phyloP scores from a whole-genome alignment of 1,140 invertebrate species.

The Orius insidiosus region DNA sequence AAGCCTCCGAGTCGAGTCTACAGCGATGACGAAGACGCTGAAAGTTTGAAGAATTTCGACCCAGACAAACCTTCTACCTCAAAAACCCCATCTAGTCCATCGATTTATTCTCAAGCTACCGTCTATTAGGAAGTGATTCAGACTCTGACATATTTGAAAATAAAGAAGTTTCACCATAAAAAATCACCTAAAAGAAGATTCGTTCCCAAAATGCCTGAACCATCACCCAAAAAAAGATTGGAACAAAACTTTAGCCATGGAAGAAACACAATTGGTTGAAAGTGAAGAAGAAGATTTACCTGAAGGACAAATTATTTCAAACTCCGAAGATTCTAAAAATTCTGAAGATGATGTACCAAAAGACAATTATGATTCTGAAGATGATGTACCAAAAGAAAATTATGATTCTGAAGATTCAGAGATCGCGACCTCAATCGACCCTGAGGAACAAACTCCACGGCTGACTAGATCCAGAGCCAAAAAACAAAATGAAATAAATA shows the following conservation, averaged over 20 bases:
- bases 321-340: no score
- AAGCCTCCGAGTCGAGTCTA: slow-evolving; percentile 7
- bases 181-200: no score
- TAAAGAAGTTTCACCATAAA: background rate
- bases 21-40: slow-evolving; percentile 13
- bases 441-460: background rate
- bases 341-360: background rate
- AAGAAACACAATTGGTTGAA: background rate
- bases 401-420: no score
- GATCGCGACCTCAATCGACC: background rate
- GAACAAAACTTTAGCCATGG: slow-evolving; percentile 1
- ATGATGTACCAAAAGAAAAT: background rate
- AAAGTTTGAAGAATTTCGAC: background rate
- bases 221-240: slow-evolving; percentile 1
- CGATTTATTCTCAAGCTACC: slow-evolving; percentile 1
- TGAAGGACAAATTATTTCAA: no score
- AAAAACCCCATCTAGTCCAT: background rate
- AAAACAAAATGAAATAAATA: background rate
- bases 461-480: background rate
- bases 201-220: no score
- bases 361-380: no score
- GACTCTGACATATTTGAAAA: slow-evolving; percentile 10
- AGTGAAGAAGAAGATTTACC: slow-evolving; percentile 1
- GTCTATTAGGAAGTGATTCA: background rate
- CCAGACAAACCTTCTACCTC: slow-evolving; percentile 1